Evolutionary conservation across 2,797 vertebrate species (phyloP), one percentile per base, ranked within the genome.

Genomic region (Chrysolophus pictus): DNA sequence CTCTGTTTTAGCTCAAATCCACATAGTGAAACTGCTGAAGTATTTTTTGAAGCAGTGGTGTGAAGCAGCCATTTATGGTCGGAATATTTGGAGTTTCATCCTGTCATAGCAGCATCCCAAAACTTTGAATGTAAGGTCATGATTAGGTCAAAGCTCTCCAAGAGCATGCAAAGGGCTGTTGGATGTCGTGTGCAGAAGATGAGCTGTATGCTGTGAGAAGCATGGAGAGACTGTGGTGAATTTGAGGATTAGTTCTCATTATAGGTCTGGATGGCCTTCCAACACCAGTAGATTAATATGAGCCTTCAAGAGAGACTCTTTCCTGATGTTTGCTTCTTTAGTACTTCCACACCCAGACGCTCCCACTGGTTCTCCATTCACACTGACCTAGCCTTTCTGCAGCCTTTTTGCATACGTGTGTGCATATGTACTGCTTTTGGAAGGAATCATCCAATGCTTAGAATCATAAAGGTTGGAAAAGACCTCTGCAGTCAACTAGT

Each of bases 121-220:
- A 76, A 7, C 18, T 14, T 77, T 55, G 39, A 46, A 1, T 22
- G 22, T 6, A 75, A 63, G 69, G 37, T 60, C 3, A 2, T 6
- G 18, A 37, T 51, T 46, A 12, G 16, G 6, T 3, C 14, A 14
- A 8, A 17, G 16, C 2, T 56, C 11, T 49, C 37, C 44, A 0
- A 1, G 10, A 1, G 4, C 0, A 1, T n/a, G n/a, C 49, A 14
- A 24, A 81, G 11, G 4, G 11, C 1, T 1, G 7, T 10, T 1
- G 1, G 21, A 10, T 0, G 0, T 22, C 6, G 0, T 0, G 4
- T 31, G 31, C 5, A 1, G n/a, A 22, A 1, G 3, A 5, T 4
- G 28, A 11, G 6, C 5, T 21, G 23, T 29, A 3, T 2, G 4
- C 47, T 31, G 10, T 2, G 9, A 51, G 77, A 58, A 2, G 28